These are phyloP conservation scores for Pseudomyrmex gracilis DNA, from an alignment of 1,140 invertebrate genomes.

Conservation along the genomic window DNA sequence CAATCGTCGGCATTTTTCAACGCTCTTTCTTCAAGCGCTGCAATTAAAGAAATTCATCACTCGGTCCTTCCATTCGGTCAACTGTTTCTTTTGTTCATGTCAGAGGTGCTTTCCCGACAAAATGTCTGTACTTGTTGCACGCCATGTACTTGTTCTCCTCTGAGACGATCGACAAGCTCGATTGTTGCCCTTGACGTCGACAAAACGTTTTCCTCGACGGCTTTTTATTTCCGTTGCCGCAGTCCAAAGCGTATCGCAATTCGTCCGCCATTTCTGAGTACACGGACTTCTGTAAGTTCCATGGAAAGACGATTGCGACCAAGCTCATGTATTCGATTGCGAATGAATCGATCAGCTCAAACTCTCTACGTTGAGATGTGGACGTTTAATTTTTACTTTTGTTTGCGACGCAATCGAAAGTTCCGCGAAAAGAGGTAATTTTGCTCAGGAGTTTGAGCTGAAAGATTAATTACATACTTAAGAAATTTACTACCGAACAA, in stretches of 20 bases:
- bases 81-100: constrained; percentile 63
- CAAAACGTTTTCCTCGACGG: constrained; percentile 66
- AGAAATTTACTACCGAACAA: neutral
- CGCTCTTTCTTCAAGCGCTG: neutral
- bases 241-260: constrained; percentile 89
- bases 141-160: constrained; percentile 70
- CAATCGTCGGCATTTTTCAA: constrained; percentile 10
- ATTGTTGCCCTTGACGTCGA: constrained; percentile 70
- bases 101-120: constrained; percentile 77
- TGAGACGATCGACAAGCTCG: constrained; percentile 78
- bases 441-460: constrained; percentile 1
- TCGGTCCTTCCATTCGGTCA: neutral
- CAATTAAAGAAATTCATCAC: constrained; percentile 30
- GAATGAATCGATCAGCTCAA: constrained; percentile 37
- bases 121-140: constrained; percentile 78
- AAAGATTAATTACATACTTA: constrained; percentile 1
- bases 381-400: constrained; percentile 1
- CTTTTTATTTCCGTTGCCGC: constrained; percentile 79
- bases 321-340: neutral
- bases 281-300: constrained; percentile 86
- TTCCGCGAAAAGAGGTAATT: neutral
- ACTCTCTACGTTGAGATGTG: neutral
- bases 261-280: constrained; percentile 90
- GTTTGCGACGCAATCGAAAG: constrained; percentile 20
- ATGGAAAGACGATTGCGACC: constrained; percentile 58